phyloP scores from a whole-genome alignment of 2,888 invertebrate species.

The Palloptera scutellata region DNA sequence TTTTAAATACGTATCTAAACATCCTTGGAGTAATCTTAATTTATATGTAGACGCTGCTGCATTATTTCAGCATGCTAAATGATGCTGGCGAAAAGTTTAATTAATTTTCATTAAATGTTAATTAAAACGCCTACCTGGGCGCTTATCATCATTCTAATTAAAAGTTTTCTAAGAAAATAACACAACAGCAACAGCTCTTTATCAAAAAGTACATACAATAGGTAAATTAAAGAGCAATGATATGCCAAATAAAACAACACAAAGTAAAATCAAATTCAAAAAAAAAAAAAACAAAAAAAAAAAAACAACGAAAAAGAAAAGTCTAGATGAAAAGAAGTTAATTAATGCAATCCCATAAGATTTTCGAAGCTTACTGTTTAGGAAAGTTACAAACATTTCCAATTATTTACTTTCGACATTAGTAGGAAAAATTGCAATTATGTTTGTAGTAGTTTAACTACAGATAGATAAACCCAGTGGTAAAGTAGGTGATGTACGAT shows the following conservation, averaged over 20 bases:
- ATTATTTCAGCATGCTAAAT: no score
- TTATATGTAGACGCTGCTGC: no score
- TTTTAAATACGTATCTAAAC: no score
- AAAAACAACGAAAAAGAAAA: neutral
- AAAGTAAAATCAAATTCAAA: neutral
- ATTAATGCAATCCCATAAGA: conserved; percentile 10
- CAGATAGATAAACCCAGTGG: no score
- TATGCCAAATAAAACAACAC: conserved; percentile 1
- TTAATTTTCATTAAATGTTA: neutral
- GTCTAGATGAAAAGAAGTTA: neutral
- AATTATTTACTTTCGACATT: conserved; percentile 6
- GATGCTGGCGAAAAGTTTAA: neutral
- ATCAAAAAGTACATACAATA: no score
- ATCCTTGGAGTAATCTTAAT: no score
- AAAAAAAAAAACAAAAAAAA: neutral
- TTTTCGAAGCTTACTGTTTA: neutral
- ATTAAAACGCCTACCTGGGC: conserved; percentile 5
- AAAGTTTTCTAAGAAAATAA: conserved; percentile 43
- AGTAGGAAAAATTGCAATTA: neutral
- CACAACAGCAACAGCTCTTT: neutral
- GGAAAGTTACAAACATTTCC: conserved; percentile 2
- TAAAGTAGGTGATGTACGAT: no score
- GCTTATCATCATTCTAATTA: conserved; percentile 45
- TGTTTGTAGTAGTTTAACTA: no score
- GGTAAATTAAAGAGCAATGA: neutral